Percentiles rank a stretch among this genome's conserved stretches.
These are phyloP conservation scores for Acanthiza pusilla DNA, from an alignment of 2,797 vertebrate species.

Conservation along the genomic window DNA sequence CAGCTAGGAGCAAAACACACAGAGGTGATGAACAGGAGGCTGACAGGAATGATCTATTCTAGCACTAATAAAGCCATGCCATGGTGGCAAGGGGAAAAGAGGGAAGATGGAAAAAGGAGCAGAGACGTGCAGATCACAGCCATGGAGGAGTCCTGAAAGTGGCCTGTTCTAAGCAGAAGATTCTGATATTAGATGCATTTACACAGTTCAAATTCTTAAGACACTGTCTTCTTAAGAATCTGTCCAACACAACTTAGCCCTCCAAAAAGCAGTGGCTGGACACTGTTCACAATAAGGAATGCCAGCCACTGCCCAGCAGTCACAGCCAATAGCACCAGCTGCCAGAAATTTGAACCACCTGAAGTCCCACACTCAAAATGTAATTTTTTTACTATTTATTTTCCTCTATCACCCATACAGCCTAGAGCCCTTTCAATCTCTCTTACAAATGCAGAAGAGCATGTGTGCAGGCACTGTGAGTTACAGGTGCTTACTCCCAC, in stretches of 20 bases:
- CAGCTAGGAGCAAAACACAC: constrained; percentile 46
- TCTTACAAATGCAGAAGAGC: not conserved
- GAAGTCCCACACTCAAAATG: not conserved
- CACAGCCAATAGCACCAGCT: not conserved
- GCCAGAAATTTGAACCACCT: not conserved
- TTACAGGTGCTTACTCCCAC: not conserved
- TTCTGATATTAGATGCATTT: not conserved
- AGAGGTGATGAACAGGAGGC: constrained; percentile 11
- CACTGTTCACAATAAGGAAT: not conserved
- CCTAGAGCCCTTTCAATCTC: not conserved
- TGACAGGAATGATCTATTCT: constrained; percentile 8
- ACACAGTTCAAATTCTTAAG: constrained; percentile 28
- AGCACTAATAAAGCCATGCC: constrained; percentile 19
- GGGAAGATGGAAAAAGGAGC: not conserved
- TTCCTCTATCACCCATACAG: not conserved
- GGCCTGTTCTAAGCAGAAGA: constrained; percentile 13
- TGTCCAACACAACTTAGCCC: not conserved
- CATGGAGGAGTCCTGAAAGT: not conserved
- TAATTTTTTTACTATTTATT: not conserved
- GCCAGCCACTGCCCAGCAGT: not conserved
- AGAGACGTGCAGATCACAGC: constrained; percentile 28
- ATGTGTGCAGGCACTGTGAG: not conserved
- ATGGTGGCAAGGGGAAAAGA: not conserved
- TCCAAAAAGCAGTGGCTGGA: not conserved
- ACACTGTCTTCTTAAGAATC: constrained; percentile 7